Evolutionary conservation across 2,797 vertebrate species (phyloP).

Genomic region (Rhynchonycteris naso): DNA sequence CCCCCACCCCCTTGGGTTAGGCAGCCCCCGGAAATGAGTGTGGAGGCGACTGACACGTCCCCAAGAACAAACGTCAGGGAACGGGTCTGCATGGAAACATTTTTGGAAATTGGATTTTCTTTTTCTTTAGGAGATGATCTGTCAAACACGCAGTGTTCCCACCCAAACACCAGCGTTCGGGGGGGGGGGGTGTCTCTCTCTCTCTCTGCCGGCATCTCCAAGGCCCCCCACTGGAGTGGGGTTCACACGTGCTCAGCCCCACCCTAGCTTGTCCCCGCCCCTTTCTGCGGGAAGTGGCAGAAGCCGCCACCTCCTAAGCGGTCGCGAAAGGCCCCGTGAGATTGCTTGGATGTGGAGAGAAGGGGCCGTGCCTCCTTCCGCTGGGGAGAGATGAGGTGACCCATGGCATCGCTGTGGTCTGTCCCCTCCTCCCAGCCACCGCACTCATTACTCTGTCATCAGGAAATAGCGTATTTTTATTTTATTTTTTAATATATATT

Average conservation of each 20-base stretch:
- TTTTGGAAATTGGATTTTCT: background rate
- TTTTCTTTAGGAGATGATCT: background rate
- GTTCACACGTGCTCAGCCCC: background rate
- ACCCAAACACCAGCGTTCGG: background rate
- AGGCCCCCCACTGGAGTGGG: background rate
- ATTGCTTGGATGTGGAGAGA: background rate
- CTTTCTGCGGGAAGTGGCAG: fast-evolving
- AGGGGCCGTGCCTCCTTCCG: background rate
- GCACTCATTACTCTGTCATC: too few relatives aligned
- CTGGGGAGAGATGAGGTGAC: background rate
- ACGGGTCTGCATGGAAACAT: fast-evolving
- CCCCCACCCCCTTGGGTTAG: too few relatives aligned
- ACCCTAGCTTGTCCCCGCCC: background rate
- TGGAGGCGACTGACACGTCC: background rate
- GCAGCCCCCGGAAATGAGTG: background rate
- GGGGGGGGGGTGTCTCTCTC: too few relatives aligned
- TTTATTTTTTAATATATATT: too few relatives aligned
- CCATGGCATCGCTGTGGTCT: fast-evolving
- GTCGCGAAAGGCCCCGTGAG: too few relatives aligned
- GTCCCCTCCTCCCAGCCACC: background rate
- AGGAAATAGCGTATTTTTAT: too few relatives aligned
- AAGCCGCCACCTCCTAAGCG: fast-evolving
- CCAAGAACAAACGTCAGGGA: background rate
- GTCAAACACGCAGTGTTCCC: fast-evolving
- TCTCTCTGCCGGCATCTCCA: background rate